Conservation (phyloP, 2,797 vertebrate species). For the Leuciscus waleckii region DNA sequence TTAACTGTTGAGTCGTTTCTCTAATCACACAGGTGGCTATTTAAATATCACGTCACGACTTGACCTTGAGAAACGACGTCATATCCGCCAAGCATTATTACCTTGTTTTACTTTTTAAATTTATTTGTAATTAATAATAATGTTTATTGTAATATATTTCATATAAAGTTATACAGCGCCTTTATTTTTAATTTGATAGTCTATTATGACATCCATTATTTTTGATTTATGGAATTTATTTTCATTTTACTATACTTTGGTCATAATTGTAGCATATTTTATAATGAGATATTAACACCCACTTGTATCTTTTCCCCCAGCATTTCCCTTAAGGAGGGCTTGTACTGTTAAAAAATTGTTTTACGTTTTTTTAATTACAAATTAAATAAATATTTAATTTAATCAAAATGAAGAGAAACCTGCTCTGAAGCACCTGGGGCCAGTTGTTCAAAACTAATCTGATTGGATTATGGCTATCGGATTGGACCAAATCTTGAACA, state of each 20-base stretch:
- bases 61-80: neutral
- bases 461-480: no score
- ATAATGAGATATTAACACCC: no score
- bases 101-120: neutral
- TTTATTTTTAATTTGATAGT: neutral
- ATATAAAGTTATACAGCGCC: no score
- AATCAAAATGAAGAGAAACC: no score
- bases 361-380: no score
- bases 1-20: neutral
- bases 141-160: neutral
- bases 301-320: no score
- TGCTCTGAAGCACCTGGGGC: no score
- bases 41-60: conserved; percentile 19
- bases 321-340: no score
- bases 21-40: neutral
- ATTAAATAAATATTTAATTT: no score
- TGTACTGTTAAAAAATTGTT: no score
- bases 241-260: neutral
- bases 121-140: neutral
- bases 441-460: no score
- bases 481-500: no score
- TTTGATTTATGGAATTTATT: neutral
- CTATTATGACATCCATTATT: neutral
- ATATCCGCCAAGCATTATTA: neutral
- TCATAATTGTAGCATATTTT: neutral